A percentile compares a stretch with the other conserved stretches of the same genome.
Evolutionary conservation across 2,113 vertebrate species (phyloP).

Genomic region (Perca schrenkii): DNA sequence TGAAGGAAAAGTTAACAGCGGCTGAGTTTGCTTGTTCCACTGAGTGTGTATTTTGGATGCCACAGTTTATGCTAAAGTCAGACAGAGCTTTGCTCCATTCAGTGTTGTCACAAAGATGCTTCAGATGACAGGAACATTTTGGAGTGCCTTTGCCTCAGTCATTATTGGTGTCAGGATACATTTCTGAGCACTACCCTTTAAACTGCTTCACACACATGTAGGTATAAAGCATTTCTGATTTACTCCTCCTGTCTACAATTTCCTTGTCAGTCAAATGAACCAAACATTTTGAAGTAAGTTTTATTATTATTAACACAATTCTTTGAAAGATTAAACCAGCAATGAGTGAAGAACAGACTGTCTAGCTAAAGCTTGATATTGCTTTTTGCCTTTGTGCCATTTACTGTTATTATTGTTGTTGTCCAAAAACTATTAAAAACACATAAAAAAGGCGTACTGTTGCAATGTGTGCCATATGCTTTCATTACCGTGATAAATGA

Average conservation of each 20-base stretch:
- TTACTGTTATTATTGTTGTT: no score
- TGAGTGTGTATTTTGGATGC: background rate
- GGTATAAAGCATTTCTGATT: background rate
- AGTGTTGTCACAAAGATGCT: background rate
- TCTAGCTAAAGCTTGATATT: background rate
- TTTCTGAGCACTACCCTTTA: background rate
- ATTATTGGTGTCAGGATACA: background rate
- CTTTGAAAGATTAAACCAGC: background rate
- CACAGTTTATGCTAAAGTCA: background rate
- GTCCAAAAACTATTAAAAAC: background rate
- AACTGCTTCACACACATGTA: background rate
- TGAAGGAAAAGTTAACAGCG: background rate
- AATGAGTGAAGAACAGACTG: background rate
- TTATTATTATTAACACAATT: background rate
- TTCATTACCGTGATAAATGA: slow-evolving; percentile 28
- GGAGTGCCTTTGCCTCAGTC: background rate
- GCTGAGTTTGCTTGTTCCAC: background rate
- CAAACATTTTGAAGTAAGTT: background rate
- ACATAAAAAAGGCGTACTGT: background rate
- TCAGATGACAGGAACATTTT: background rate
- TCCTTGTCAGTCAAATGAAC: background rate
- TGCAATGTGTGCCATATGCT: background rate
- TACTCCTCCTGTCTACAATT: background rate
- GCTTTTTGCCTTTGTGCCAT: background rate
- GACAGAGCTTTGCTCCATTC: background rate